Percentiles rank a stretch among this genome's conserved stretches.
phyloP scores from a whole-genome alignment of 2,113 vertebrate species.

The Arizona elegans region DNA sequence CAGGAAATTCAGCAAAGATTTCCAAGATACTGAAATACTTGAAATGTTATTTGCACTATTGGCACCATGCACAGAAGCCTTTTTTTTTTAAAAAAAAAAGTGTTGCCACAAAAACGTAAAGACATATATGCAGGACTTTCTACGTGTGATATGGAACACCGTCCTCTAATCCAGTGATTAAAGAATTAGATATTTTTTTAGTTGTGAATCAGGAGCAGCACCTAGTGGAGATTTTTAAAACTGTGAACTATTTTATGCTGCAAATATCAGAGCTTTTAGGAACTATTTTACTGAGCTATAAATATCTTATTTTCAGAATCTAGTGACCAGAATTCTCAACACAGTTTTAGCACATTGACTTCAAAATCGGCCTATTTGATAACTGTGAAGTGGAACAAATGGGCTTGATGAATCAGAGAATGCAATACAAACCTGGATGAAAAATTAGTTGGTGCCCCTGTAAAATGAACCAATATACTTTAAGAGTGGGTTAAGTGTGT shows the following conservation, averaged over 20 bases:
- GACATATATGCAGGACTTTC: not conserved
- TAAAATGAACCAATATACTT: not conserved
- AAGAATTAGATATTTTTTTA: not conserved
- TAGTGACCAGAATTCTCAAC: not conserved
- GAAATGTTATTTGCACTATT: not conserved
- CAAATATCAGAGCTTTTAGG: not conserved
- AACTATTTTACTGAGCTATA: not conserved
- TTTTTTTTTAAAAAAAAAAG: not conserved
- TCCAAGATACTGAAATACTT: not conserved
- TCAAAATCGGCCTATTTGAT: not conserved
- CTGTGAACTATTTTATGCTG: not conserved
- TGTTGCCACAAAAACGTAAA: not conserved
- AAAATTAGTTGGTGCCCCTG: not conserved
- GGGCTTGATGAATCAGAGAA: not conserved
- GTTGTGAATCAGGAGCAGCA: conserved; percentile 58
- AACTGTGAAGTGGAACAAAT: not conserved
- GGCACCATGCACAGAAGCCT: not conserved
- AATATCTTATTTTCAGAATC: not conserved
- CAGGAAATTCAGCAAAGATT: not conserved
- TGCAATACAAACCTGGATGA: not conserved
- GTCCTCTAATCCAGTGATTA: not conserved
- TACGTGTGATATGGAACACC: not conserved
- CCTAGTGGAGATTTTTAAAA: conserved; percentile 57
- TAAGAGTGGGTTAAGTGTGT: not conserved
- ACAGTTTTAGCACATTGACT: not conserved